Evolutionary conservation across 2,888 invertebrate species (phyloP), one percentile per base, ranked within the genome.

Genomic region (Ceraclea dissimilis): DNA sequence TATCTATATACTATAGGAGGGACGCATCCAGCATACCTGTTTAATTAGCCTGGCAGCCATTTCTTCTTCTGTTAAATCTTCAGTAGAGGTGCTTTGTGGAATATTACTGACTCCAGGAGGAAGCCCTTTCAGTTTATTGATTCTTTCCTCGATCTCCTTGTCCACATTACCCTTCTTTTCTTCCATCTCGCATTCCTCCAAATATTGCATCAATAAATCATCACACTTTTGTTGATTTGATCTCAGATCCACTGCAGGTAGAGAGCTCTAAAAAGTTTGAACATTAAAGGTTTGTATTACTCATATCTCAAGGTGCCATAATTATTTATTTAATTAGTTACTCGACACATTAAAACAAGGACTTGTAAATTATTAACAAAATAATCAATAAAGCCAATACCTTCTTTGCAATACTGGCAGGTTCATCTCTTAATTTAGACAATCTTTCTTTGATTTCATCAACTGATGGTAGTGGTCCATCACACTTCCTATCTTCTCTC

Each of bases 171-270:
- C 65, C 20, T 70, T 68, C 58, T 71, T 69, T 26, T 69, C 66
- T 51, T 80, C 78, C 59, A 82, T 72, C 56, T 68, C 70, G 16
- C 72, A 68, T 67, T 82, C 78, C 20, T 75, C 78, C 56, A 79
- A 65, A 61, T 79, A 81, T 68, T 81, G 84, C 52, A 76, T 77
- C 57, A 90, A 67, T n/a, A 90, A 72, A 65, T 86, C 84, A 66
- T 87, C 81, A 19, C 81, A 80, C 71, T 87, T 85, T 64, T 90
- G 81, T 66, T 86, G 80, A 64, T 86, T 85, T 13, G 82, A 81
- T 68, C 85, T 78, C 46, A 75, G 74, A 64, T 87, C 85, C 16
- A 76, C 75, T 34, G 73, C 66, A 50, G 74, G 68, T 39, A 77
- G 60, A 34, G 39, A n/a, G 13, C 39, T 39, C 39, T 39, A 8